These are phyloP conservation scores for Python bivittatus DNA, from an alignment of 2,113 vertebrate species.

Conservation along the genomic window DNA sequence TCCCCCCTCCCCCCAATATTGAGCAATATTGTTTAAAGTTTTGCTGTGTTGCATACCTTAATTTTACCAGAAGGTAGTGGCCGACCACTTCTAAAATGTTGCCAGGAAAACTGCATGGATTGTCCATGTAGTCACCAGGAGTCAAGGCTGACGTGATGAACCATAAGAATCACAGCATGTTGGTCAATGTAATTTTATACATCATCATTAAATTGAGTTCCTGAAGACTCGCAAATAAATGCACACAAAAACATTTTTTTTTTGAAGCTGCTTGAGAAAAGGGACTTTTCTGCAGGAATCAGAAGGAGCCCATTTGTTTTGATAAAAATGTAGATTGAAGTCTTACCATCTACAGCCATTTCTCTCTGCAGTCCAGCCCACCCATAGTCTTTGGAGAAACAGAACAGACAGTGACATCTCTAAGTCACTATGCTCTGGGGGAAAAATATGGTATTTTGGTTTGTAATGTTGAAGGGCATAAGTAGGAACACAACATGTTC, in stretches of 20 bases:
- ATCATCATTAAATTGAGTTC: not conserved
- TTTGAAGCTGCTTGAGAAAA: not conserved
- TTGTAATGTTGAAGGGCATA: not conserved
- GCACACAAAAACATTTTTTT: not conserved
- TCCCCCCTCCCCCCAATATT: not conserved
- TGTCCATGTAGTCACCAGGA: not conserved
- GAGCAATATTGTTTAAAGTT: not conserved
- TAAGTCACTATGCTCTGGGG: not conserved
- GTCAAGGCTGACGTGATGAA: not conserved
- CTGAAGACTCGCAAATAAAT: not conserved
- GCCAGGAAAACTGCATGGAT: not conserved
- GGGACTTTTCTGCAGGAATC: not conserved
- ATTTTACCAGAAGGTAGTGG: not conserved
- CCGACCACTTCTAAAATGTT: not conserved
- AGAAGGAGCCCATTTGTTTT: not conserved
- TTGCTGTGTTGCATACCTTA: not conserved
- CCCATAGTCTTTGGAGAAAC: conserved; percentile 1
- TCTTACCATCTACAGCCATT: not conserved
- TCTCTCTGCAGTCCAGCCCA: not conserved
- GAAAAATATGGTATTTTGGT: conserved; percentile 10
- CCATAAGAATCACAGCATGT: not conserved
- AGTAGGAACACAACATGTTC: conserved; percentile 9
- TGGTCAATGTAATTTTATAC: not conserved
- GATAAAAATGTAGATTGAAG: not conserved
- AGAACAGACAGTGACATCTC: conserved; percentile 13